Percentiles rank a stretch among this genome's conserved stretches.
Evolutionary conservation across 1,140 invertebrate genomes (phyloP).

Genomic region (Wasmannia auropunctata): DNA sequence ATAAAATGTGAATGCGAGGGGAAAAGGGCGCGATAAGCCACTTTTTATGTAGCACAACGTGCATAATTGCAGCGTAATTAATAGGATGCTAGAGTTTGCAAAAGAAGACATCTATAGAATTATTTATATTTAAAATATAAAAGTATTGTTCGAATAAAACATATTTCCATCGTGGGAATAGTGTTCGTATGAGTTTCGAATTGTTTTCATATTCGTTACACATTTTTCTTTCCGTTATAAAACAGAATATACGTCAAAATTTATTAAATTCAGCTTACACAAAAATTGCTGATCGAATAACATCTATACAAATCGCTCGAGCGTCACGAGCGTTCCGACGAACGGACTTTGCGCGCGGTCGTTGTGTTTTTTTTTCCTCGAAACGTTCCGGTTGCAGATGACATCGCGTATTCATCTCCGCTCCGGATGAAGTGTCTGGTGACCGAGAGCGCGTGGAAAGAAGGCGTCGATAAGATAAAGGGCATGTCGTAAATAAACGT

Average conservation of each 20-base stretch:
- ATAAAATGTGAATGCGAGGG: not conserved
- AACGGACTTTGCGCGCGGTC: not conserved
- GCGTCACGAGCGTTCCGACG: too few relatives aligned
- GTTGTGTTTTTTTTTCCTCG: not conserved
- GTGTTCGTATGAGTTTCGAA: not conserved
- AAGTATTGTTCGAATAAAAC: not conserved
- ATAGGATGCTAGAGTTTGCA: not conserved
- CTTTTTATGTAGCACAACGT: not conserved
- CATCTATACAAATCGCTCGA: not conserved
- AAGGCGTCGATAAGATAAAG: conserved; percentile 63
- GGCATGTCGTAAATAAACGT: conserved; percentile 45
- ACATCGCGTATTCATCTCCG: conserved; percentile 21
- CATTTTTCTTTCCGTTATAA: not conserved
- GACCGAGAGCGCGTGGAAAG: not conserved
- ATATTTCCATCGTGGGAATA: not conserved
- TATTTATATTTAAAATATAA: not conserved
- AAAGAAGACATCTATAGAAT: not conserved
- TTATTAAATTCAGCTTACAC: not conserved
- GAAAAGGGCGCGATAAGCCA: not conserved
- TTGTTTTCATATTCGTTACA: not conserved
- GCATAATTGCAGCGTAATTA: not conserved
- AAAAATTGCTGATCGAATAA: not conserved
- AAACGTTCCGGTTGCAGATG: not conserved
- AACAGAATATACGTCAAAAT: not conserved
- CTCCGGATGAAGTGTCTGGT: conserved; percentile 20